phyloP scores from a whole-genome alignment of 2,797 vertebrate species.

The Acrossocheilus fasciatus region DNA sequence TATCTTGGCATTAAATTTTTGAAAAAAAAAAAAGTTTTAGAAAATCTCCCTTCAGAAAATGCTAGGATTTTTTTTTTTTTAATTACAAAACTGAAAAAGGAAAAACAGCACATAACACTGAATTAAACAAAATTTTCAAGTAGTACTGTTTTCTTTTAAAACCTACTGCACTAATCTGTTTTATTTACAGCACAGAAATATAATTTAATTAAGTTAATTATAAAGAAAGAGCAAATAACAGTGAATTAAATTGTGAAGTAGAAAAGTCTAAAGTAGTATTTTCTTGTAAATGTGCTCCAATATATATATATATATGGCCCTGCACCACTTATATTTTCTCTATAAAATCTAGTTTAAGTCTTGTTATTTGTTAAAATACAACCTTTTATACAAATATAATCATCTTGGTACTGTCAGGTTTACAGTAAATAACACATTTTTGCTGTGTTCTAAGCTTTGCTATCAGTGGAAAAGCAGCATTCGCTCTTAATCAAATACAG shows the following conservation, averaged over 20 bases:
- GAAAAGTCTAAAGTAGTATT: too few species aligned
- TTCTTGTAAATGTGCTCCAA: background rate
- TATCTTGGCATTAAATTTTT: too few species aligned
- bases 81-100: background rate
- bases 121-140: background rate
- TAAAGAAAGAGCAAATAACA: background rate
- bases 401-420: background rate
- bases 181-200: background rate
- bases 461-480: constrained; percentile 48
- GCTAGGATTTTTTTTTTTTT: background rate
- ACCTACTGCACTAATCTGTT: background rate
- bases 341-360: background rate
- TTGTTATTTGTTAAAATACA: constrained; percentile 9
- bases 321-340: background rate
- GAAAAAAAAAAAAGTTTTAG: too few species aligned
- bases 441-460: constrained; percentile 34
- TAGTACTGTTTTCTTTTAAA: background rate
- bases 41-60: background rate
- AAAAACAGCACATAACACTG: background rate
- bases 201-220: background rate
- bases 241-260: background rate
- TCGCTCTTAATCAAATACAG: constrained; percentile 58
- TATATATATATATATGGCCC: background rate
- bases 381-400: background rate
- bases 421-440: constrained; percentile 42